Conservation (phyloP, 2,113 vertebrate species). For the Myotis yumanensis region DNA sequence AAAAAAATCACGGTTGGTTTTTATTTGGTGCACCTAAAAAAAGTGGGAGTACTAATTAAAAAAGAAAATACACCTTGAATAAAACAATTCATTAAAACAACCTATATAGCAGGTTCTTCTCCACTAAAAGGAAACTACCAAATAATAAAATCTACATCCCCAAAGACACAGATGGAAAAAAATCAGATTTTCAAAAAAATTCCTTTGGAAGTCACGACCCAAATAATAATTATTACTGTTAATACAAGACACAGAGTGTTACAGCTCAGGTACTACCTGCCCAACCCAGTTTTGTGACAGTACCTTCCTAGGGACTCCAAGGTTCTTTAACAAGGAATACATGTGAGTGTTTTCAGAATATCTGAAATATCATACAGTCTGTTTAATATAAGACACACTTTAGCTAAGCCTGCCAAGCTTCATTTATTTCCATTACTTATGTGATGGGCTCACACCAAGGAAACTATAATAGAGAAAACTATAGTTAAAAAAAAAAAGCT, state of each 20-base stretch:
- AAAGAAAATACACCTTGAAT: conserved; percentile 77
- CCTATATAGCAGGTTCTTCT: neutral
- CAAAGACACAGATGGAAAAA: neutral
- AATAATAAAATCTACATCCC: neutral
- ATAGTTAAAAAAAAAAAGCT: neutral
- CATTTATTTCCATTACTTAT: neutral
- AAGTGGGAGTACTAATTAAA: conserved; percentile 59
- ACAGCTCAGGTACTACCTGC: neutral
- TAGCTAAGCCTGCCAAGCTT: neutral
- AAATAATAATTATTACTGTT: neutral
- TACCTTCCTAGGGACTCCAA: neutral
- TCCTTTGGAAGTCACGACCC: neutral
- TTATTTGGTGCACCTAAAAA: conserved; percentile 77
- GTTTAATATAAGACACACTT: neutral
- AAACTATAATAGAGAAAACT: neutral
- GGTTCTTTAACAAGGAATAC: neutral
- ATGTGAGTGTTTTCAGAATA: neutral
- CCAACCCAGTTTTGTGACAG: neutral
- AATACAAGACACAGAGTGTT: neutral
- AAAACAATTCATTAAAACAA: conserved; percentile 77
- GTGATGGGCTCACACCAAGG: neutral
- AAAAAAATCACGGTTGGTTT: conserved; percentile 83
- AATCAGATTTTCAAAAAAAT: neutral
- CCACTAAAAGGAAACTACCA: conserved; percentile 21
- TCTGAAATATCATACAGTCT: neutral